Evolutionary conservation across 2,888 invertebrate species (phyloP).

Genomic region (Timema cristinae): DNA sequence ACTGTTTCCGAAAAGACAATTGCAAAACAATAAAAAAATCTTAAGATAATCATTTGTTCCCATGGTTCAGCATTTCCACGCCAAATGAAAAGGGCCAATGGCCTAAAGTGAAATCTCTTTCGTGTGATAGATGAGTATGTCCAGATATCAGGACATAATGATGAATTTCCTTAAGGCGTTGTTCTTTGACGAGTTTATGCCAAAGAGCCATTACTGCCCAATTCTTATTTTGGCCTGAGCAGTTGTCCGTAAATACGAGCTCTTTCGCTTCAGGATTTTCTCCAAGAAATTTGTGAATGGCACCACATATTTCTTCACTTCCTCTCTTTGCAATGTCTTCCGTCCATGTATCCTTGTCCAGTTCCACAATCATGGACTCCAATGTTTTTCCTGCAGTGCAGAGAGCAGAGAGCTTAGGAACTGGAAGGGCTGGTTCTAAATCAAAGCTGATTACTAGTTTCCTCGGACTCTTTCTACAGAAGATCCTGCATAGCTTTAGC

Average conservation of each 20-base stretch:
- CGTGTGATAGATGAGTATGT: background rate
- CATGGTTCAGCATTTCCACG: too few relatives aligned
- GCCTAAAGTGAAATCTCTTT: conserved; percentile 1
- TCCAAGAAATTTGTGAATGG: background rate
- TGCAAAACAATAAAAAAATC: too few relatives aligned
- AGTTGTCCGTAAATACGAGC: conserved; percentile 5
- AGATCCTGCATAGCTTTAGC: conserved; percentile 1
- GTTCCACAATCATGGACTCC: conserved; percentile 11
- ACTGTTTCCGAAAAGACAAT: too few relatives aligned
- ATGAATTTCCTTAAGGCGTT: background rate
- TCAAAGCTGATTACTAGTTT: conserved; percentile 12
- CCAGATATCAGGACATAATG: conserved; percentile 2
- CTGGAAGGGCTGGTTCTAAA: conserved; percentile 1
- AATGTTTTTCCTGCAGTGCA: conserved; percentile 1
- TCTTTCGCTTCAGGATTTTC: background rate
- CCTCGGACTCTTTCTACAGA: background rate
- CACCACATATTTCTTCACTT: conserved; percentile 10
- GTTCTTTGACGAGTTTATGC: background rate
- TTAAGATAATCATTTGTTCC: too few relatives aligned
- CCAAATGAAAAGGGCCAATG: too few relatives aligned
- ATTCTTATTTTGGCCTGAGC: conserved; percentile 1
- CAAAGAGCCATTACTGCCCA: background rate
- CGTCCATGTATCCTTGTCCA: conserved; percentile 1
- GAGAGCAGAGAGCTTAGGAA: conserved; percentile 2
- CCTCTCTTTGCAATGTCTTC: conserved; percentile 11